Evolutionary conservation across 2,797 vertebrate genomes (phyloP), one percentile per base, ranked within the genome.

Genomic region (Falco concolor): DNA sequence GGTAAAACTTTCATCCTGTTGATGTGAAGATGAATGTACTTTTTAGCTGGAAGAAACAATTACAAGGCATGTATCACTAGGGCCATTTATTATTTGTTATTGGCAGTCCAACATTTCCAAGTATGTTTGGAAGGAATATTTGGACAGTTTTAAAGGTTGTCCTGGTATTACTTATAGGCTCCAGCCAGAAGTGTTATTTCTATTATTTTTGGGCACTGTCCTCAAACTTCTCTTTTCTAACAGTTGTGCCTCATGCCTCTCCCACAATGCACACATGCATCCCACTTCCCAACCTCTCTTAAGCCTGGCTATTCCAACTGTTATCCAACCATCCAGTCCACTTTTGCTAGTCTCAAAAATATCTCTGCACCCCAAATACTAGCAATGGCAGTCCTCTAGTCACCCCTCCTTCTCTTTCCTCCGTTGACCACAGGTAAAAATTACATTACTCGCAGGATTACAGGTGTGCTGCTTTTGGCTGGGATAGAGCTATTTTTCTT

Each of bases 61-160:
- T 47, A n/a, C 15, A 78, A 65, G 45, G 32, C 50, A 50, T 45
- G 34, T 34, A 85, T 81, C 53, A 61, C 28, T 44, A 23, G 45
- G 42, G 32, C 28, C 78, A 28, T 89, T 87, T 88, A 68, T 69
- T 81, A 53, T 72, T 72, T 89, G 30, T 59, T 93, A 61, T 52
- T 87, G 90, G 38, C 54, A 73, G 50, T 59, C 49, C 30, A 56
- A 57, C 53, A 45, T 52, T 78, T 91, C 82, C 45, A 81, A 84
- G 69, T 6, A 3, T 32, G 24, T 72, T 89, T 84, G n/a, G 76
- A 90, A 81, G 23, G 34, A 60, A 40, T 61, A 65, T 73, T 61
- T 75, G 57, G 50, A 68, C 45, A 36, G 16, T 70, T 91, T 80
- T 67, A 73, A 42, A 89, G 36, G 27, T 3, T 81, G 24, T 21